Evolutionary conservation across 2,888 invertebrate species (phyloP).

Genomic region (Cheilosia variabilis): DNA sequence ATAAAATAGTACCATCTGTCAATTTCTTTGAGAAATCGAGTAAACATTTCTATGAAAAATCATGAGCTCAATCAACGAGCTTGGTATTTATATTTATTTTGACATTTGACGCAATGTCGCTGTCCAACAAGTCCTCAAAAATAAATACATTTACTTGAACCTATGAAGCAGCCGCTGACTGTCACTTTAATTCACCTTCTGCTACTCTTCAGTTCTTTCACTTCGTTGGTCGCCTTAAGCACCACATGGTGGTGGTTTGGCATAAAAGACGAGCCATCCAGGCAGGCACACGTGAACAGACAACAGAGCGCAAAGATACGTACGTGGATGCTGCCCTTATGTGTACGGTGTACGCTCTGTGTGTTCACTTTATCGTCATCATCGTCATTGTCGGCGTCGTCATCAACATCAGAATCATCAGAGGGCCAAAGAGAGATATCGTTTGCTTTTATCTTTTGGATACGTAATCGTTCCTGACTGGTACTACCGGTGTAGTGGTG

Average conservation of each 20-base stretch:
- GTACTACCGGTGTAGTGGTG: constrained; percentile 22
- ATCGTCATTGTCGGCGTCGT: constrained; percentile 29
- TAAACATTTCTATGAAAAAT: no score
- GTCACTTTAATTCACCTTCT: constrained; percentile 25
- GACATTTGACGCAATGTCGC: no score
- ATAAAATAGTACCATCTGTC: no score
- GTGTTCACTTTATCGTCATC: constrained; percentile 53
- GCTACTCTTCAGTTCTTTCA: constrained; percentile 37
- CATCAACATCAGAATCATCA: constrained; percentile 50
- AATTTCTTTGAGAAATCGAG: no score
- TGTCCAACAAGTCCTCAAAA: no score
- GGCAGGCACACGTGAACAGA: constrained; percentile 26
- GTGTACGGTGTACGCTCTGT: constrained; percentile 3
- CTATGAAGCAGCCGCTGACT: constrained; percentile 28
- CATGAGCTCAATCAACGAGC: no score
- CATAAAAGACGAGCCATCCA: constrained; percentile 35
- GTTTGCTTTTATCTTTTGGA: constrained; percentile 61
- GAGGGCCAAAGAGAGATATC: constrained; percentile 46
- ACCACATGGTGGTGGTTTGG: constrained; percentile 26
- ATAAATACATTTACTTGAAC: background rate
- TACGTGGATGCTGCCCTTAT: constrained; percentile 55
- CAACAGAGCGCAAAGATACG: constrained; percentile 27
- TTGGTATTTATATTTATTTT: background rate
- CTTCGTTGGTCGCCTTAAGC: constrained; percentile 32
- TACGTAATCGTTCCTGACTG: constrained; percentile 57